A percentile compares a stretch with the other conserved stretches of the same genome.
These are phyloP conservation scores for Lithophane leautieri DNA, from an alignment of 2,888 invertebrate genomes.

Conservation along the genomic window DNA sequence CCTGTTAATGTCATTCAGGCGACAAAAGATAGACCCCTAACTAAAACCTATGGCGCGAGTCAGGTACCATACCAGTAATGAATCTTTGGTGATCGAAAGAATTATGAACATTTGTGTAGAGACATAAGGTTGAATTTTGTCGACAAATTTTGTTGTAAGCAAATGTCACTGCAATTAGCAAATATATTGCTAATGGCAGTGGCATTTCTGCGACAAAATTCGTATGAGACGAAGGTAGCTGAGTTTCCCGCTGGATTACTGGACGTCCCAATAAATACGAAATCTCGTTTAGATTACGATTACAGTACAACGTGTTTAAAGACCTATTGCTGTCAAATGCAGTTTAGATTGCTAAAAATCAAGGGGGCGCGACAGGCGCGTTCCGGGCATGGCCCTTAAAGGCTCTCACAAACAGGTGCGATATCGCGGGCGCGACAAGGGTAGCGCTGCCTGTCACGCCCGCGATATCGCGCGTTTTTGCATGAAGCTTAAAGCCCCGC, in stretches of 20 bases:
- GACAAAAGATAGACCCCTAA: not conserved
- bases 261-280: not conserved
- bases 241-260: not conserved
- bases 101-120: not conserved
- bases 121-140: not conserved
- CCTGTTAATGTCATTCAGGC: not conserved
- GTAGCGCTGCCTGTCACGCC: too few relatives aligned
- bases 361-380: too few relatives aligned
- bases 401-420: too few relatives aligned
- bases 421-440: too few relatives aligned
- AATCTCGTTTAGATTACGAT: not conserved
- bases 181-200: not conserved
- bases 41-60: not conserved
- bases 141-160: not conserved
- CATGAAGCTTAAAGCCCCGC: too few relatives aligned
- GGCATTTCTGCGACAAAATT: not conserved
- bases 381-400: too few relatives aligned
- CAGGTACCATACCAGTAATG: not conserved
- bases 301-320: too few relatives aligned
- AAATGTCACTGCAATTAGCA: not conserved
- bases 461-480: too few relatives aligned
- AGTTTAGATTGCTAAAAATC: conserved; percentile 1
- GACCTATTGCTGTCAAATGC: not conserved
- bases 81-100: not conserved
- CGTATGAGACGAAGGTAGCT: not conserved